Percentiles rank a stretch among this genome's conserved stretches.
Evolutionary conservation across 2,888 invertebrate species (phyloP).

Genomic region (Rutpela maculata): DNA sequence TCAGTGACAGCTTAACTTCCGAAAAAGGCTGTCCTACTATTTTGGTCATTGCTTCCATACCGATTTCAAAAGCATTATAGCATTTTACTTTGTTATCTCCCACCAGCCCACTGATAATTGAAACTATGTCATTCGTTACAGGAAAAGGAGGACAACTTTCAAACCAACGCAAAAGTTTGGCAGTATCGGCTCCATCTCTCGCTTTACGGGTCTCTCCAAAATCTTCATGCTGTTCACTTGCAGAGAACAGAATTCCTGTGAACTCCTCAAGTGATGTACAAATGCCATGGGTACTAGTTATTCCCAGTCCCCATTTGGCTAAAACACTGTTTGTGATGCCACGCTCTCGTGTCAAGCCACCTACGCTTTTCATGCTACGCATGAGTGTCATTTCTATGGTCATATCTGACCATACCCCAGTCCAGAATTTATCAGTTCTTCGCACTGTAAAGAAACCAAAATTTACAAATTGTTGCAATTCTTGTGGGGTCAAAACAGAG

Average conservation of each 20-base stretch:
- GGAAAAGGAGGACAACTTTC: slow-evolving; percentile 35
- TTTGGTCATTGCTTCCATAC: slow-evolving; percentile 31
- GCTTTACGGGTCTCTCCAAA: slow-evolving; percentile 25
- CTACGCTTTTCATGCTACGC: slow-evolving; percentile 24
- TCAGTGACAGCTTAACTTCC: slow-evolving; percentile 29
- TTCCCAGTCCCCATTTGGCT: slow-evolving; percentile 26
- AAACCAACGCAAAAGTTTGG: slow-evolving; percentile 26
- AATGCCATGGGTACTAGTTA: slow-evolving; percentile 29
- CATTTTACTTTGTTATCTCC: slow-evolving; percentile 33
- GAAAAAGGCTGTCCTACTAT: slow-evolving; percentile 29
- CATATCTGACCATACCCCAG: too few relatives aligned
- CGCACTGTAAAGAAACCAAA: slow-evolving; percentile 19
- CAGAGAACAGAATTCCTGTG: slow-evolving; percentile 22
- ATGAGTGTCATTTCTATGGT: slow-evolving; percentile 20
- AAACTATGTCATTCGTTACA: slow-evolving; percentile 28
- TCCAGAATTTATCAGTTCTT: slow-evolving; percentile 30
- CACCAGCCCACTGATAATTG: slow-evolving; percentile 34
- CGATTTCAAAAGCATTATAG: slow-evolving; percentile 33
- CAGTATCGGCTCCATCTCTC: slow-evolving; percentile 36
- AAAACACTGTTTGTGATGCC: slow-evolving; percentile 31
- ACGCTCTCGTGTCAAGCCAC: slow-evolving; percentile 33
- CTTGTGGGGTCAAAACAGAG: slow-evolving; percentile 25
- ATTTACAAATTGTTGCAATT: slow-evolving; percentile 36
- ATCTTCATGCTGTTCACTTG: too few relatives aligned
- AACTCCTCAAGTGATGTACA: slow-evolving; percentile 36